phyloP scores from a whole-genome alignment of 1,140 invertebrate genomes.

The Hyles euphorbiae region DNA sequence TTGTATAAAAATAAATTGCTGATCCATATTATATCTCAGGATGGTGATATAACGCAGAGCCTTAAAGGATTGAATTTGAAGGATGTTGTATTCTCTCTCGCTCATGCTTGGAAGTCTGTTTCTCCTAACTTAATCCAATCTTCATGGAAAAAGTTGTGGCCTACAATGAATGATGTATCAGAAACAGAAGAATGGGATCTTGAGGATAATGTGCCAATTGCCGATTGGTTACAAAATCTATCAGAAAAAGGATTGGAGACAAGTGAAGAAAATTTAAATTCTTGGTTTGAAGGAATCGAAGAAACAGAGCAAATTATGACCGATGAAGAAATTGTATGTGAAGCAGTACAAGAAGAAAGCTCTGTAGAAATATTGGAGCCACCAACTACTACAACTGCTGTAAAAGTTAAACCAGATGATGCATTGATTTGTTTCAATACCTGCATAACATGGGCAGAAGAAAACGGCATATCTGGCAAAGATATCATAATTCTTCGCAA shows the following conservation, averaged over 20 bases:
- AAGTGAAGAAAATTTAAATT: constrained; percentile 29
- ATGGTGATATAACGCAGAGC: constrained; percentile 24
- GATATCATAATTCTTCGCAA: constrained; percentile 41
- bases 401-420: constrained; percentile 36
- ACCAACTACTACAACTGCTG: constrained; percentile 32
- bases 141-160: constrained; percentile 42
- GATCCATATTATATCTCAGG: constrained; percentile 26
- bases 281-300: constrained; percentile 29
- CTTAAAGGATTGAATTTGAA: constrained; percentile 48
- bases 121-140: constrained; percentile 30
- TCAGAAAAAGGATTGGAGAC: constrained; percentile 29
- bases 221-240: constrained; percentile 26
- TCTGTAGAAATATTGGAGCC: constrained; percentile 30
- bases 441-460: constrained; percentile 41
- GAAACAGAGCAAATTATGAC: constrained; percentile 27
- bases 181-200: constrained; percentile 33
- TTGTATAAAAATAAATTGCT: constrained; percentile 30
- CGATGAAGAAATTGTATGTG: constrained; percentile 34
- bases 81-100: constrained; percentile 39
- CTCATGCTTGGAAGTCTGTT: constrained; percentile 39
- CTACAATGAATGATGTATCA: constrained; percentile 27
- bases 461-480: constrained; percentile 42
- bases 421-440: constrained; percentile 42
- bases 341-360: constrained; percentile 29
- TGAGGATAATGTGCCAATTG: constrained; percentile 29